Evolutionary conservation across 2,888 invertebrate species (phyloP).

Genomic region (Biston betularia): DNA sequence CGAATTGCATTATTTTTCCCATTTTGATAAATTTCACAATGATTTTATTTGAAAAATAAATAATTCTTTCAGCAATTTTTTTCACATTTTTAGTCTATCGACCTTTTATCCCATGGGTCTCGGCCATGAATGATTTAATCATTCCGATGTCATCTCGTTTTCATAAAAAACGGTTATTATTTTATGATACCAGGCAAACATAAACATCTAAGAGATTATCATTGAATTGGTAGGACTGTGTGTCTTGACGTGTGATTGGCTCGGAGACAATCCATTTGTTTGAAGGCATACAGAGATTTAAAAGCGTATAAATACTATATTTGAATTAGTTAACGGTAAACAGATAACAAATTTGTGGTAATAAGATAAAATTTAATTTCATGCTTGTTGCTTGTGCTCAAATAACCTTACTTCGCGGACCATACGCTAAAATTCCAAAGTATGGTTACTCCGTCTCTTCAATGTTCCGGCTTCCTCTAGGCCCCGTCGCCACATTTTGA

Average conservation of each 20-base stretch:
- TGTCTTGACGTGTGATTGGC: slow-evolving; percentile 3
- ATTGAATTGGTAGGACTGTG: slow-evolving; percentile 5
- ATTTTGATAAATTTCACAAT: slow-evolving; percentile 20
- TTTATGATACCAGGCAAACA: slow-evolving; percentile 40
- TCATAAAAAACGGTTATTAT: slow-evolving; percentile 7
- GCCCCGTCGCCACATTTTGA: too few relatives aligned
- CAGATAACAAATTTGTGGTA: not conserved
- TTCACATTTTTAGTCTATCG: not conserved
- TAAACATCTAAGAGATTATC: slow-evolving; percentile 32
- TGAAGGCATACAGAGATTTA: slow-evolving; percentile 13
- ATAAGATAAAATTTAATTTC: not conserved
- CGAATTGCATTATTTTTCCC: slow-evolving; percentile 33
- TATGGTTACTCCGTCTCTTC: too few relatives aligned
- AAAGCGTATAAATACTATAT: not conserved
- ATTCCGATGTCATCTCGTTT: slow-evolving; percentile 17
- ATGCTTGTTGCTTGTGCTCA: not conserved
- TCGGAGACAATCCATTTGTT: not conserved
- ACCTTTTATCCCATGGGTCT: slow-evolving; percentile 10
- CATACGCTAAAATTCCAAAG: too few relatives aligned
- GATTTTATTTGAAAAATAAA: not conserved
- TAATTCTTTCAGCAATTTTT: not conserved
- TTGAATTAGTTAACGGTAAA: not conserved
- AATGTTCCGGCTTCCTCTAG: too few relatives aligned
- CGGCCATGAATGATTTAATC: slow-evolving; percentile 20
- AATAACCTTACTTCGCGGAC: too few relatives aligned